phyloP scores from a whole-genome alignment of 2,888 invertebrate genomes.

The Galeruca laticollis region DNA sequence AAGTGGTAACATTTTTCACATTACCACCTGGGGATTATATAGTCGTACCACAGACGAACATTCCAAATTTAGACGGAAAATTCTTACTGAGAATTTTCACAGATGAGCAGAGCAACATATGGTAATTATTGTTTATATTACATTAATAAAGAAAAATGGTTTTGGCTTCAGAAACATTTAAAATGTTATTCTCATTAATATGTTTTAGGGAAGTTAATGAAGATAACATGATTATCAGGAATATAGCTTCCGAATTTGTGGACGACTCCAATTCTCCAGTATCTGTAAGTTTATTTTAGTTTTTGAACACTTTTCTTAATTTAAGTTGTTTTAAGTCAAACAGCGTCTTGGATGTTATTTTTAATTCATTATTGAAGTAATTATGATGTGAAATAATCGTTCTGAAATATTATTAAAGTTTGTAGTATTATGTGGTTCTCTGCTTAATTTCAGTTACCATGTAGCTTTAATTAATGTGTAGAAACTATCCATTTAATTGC shows the following conservation, averaged over 20 bases:
- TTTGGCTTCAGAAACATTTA: no score
- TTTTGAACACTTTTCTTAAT: slow-evolving; percentile 48
- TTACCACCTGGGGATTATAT: slow-evolving; percentile 81
- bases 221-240: slow-evolving; percentile 78
- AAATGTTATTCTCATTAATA: no score
- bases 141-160: not conserved
- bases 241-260: slow-evolving; percentile 73
- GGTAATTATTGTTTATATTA: slow-evolving; percentile 66
- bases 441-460: not conserved
- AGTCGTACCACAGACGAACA: slow-evolving; percentile 79
- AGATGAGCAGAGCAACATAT: slow-evolving; percentile 80
- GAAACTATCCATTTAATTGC: not conserved
- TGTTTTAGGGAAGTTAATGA: slow-evolving; percentile 80
- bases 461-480: not conserved
- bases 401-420: not conserved
- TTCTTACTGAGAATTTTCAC: slow-evolving; percentile 79
- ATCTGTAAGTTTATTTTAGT: slow-evolving; percentile 66
- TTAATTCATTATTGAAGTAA: no score
- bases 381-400: no score
- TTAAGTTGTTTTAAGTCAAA: slow-evolving; percentile 46
- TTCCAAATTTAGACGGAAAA: slow-evolving; percentile 76
- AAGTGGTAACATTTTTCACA: slow-evolving; percentile 81
- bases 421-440: not conserved
- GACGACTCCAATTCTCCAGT: slow-evolving; percentile 69
- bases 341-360: no score